Base-by-base conservation (phyloP, 2,113 vertebrate species). In the Tiliqua scincoides region DNA sequence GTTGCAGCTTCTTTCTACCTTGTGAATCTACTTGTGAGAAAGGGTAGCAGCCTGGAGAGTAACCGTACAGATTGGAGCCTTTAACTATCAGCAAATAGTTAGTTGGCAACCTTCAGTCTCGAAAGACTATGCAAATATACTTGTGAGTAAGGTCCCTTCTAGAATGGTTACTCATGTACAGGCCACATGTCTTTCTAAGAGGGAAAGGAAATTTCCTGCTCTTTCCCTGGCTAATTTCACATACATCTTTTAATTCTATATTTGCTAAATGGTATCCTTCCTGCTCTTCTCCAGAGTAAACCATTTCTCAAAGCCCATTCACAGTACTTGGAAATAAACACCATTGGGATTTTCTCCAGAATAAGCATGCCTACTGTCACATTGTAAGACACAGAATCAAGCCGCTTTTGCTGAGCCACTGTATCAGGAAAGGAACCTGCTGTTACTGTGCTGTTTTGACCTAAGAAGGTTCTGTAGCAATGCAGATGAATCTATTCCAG, bases 401-500 rank as follows among this genome's bases (percentile, higher is more conserved):
- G 61, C 30, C 20, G 23, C 32, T 37, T 43, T 48, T 21, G 27
- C 0, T 3, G 3, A 74, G 20, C 54, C 73, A 1, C 57, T 61
- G 62, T 30, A 82, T 84, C 18, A 9, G 61, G 18, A 52, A 12
- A 85, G 15, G 48, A 20, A 83, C 74, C 90, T 91, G 48, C 37
- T 88, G 76, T 48, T 32, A 30, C 86, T 85, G 85, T 70, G 48
- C 62, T 88, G 1, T 73, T 90, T 88, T 76, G 88, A 21, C n/a
- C 14, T 75, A n/a, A 30, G 77, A 73, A 83, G 2, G 21, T 59
- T 91, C 67, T 89, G 57, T 65, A 88, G 89, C 61, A 82, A 20
- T 94, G 91, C 81, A 85, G 68, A 72, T 77, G 71, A 63, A 54
- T 87, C 89, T 80, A 40, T 85, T 89, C 72, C 72, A 59, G 6